Evolutionary conservation across 2,797 vertebrate species (phyloP).

Genomic region (Acanthornis magna): DNA sequence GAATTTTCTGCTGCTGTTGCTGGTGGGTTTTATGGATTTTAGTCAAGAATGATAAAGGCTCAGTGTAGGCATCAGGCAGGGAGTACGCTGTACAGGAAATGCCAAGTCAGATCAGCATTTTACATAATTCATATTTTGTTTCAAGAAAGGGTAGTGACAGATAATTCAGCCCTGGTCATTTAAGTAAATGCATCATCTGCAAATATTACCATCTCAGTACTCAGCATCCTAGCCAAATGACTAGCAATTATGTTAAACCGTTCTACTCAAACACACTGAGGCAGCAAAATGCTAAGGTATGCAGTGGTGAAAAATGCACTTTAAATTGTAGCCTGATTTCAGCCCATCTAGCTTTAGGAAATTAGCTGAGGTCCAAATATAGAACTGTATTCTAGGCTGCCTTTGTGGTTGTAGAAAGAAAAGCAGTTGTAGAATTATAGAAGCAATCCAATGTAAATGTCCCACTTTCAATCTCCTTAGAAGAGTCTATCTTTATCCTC

Average conservation of each 20-base stretch:
- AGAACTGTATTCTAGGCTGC: neutral
- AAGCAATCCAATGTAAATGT: neutral
- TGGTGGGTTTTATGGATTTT: neutral
- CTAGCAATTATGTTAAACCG: conserved; percentile 17
- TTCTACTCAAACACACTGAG: neutral
- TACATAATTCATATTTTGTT: neutral
- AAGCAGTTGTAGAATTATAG: neutral
- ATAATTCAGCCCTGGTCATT: conserved; percentile 5
- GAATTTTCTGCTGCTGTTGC: neutral
- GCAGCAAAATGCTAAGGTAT: neutral
- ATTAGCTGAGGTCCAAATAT: neutral
- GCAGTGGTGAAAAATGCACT: conserved; percentile 16
- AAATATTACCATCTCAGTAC: conserved; percentile 27
- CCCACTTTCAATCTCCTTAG: neutral
- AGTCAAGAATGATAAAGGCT: conserved; percentile 1
- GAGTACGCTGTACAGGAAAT: neutral
- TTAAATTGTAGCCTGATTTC: conserved; percentile 15
- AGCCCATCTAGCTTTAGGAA: neutral
- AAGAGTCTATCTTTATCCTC: neutral
- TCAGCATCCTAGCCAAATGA: neutral
- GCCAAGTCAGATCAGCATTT: neutral
- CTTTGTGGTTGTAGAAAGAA: neutral
- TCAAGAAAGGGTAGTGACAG: conserved; percentile 21
- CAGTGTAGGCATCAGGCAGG: neutral
- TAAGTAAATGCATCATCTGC: conserved; percentile 51